Evolutionary conservation across 2,888 invertebrate genomes (phyloP).

Genomic region (Scelioninae gen. 2): DNA sequence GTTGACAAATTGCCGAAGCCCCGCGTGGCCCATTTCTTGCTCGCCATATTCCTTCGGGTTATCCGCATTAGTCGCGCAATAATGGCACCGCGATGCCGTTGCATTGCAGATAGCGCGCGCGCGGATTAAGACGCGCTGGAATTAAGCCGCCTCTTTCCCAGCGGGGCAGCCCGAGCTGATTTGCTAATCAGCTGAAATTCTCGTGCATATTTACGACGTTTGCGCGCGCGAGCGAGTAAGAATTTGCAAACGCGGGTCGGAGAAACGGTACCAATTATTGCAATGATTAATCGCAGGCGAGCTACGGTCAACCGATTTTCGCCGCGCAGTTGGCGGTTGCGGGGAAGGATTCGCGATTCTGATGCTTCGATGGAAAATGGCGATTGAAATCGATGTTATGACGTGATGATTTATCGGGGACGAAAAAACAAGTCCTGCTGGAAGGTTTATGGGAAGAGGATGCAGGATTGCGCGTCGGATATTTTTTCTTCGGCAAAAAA

Average conservation of each 20-base stretch:
- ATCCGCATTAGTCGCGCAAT: conserved; percentile 45
- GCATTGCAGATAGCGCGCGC: conserved; percentile 25
- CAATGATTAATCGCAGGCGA: conserved; percentile 5
- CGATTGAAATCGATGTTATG: too few relatives aligned
- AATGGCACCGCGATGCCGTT: conserved; percentile 50
- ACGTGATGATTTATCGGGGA: too few relatives aligned
- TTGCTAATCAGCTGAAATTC: conserved; percentile 48
- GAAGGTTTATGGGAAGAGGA: too few relatives aligned
- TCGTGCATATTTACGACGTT: conserved; percentile 39
- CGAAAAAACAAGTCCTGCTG: too few relatives aligned
- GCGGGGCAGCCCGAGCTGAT: conserved; percentile 40
- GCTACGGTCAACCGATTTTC: too few relatives aligned
- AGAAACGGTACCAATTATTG: conserved; percentile 14
- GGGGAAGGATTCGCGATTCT: too few relatives aligned
- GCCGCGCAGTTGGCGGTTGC: too few relatives aligned
- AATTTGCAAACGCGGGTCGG: too few relatives aligned
- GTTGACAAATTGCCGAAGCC: conserved; percentile 68
- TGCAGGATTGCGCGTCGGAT: too few relatives aligned
- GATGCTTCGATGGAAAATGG: too few relatives aligned
- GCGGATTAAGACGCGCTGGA: conserved; percentile 48
- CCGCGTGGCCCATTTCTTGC: conserved; percentile 47
- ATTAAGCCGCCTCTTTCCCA: conserved; percentile 46
- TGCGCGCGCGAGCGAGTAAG: conserved; percentile 14
- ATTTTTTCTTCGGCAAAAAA: too few relatives aligned
- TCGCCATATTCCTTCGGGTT: conserved; percentile 50